Conservation (phyloP, 2,797 vertebrate genomes). For the Cossypha niveicapilla region DNA sequence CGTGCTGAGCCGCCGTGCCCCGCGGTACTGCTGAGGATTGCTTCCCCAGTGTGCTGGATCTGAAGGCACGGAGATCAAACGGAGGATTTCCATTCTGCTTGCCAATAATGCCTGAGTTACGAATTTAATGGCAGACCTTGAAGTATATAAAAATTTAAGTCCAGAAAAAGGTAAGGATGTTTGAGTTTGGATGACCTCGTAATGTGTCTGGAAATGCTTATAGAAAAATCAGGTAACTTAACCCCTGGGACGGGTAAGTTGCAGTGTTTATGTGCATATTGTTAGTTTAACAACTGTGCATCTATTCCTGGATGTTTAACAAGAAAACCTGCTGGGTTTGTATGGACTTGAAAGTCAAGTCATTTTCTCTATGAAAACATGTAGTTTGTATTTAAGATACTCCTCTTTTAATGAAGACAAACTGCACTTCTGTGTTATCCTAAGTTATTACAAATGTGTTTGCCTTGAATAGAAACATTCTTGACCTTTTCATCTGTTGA, state of each 20-base stretch:
- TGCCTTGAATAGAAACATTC: not conserved
- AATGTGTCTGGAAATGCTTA: not conserved
- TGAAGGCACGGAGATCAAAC: constrained; percentile 48
- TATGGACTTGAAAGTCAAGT: not conserved
- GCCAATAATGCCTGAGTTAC: constrained; percentile 71
- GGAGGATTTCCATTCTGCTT: constrained; percentile 56
- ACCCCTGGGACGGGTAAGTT: not conserved
- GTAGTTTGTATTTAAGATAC: not conserved
- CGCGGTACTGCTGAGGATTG: constrained; percentile 25
- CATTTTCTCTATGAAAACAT: not conserved
- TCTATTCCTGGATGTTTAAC: not conserved
- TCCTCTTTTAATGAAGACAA: not conserved
- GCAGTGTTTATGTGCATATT: not conserved
- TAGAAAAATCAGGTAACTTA: not conserved
- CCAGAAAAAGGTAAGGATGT: constrained; percentile 90
- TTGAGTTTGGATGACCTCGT: not conserved
- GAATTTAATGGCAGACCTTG: constrained; percentile 92
- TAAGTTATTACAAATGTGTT: not conserved
- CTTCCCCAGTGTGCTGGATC: constrained; percentile 7
- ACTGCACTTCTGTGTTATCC: not conserved
- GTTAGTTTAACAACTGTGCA: not conserved
- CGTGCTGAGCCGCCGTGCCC: not conserved
- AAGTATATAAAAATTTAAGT: constrained; percentile 94
- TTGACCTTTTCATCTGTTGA: constrained; percentile 15
- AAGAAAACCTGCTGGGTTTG: not conserved